phyloP scores from a whole-genome alignment of 2,888 invertebrate species.

The Noctuana brunneofusca region DNA sequence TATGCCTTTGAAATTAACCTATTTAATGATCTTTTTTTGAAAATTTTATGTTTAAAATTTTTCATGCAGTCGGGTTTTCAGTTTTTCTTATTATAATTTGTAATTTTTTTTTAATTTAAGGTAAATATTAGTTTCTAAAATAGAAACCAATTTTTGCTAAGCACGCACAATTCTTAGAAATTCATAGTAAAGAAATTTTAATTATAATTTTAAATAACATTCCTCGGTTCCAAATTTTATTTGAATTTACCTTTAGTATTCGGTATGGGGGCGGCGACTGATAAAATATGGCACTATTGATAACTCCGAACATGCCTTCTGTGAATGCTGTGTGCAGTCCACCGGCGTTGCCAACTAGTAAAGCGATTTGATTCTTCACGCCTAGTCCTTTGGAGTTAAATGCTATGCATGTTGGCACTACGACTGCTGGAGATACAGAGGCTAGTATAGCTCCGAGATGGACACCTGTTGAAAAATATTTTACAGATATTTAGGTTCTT shows the following conservation, averaged over 20 bases:
- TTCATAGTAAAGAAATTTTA: too few relatives aligned
- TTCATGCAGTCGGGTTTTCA: too few relatives aligned
- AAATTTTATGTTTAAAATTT: too few relatives aligned
- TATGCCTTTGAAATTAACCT: too few relatives aligned
- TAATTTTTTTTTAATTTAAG: too few relatives aligned
- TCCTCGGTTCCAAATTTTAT: neutral
- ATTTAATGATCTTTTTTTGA: too few relatives aligned
- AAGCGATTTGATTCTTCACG: conserved; percentile 94
- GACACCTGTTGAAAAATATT: conserved; percentile 71
- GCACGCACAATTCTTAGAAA: too few relatives aligned
- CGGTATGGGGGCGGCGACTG: conserved; percentile 85
- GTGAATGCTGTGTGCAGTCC: conserved; percentile 97
- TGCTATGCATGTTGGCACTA: conserved; percentile 93
- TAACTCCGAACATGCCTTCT: conserved; percentile 95
- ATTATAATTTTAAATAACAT: too few relatives aligned
- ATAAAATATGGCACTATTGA: conserved; percentile 93
- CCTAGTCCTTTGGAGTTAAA: conserved; percentile 92
- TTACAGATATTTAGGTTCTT: neutral
- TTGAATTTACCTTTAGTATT: conserved; percentile 64
- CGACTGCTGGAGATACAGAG: conserved; percentile 97
- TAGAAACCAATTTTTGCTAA: too few relatives aligned
- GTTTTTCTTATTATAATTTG: too few relatives aligned
- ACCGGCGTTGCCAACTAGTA: conserved; percentile 95
- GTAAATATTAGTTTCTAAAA: too few relatives aligned
- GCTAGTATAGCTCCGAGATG: conserved; percentile 93